A percentile compares a stretch with the other conserved stretches of the same genome.
phyloP scores from a whole-genome alignment of 2,888 invertebrate genomes.

The Ophion slaviceki region DNA sequence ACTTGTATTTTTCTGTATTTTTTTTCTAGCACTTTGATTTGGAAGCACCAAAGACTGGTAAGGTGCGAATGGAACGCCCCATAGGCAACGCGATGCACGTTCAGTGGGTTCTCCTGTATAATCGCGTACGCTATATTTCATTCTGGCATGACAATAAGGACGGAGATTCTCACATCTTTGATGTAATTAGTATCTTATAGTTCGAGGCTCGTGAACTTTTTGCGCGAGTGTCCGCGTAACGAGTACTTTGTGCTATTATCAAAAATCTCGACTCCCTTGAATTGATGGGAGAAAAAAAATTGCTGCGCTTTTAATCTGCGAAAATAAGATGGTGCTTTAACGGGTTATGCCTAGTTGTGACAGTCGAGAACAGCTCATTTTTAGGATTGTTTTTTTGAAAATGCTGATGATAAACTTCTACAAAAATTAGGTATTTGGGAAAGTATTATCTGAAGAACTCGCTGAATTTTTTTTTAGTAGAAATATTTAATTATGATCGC shows the following conservation, averaged over 20 bases:
- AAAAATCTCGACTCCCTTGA: slow-evolving; percentile 12
- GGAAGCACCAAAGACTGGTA: not conserved
- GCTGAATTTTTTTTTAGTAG: no score
- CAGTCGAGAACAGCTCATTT: no score
- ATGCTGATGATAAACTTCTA: no score
- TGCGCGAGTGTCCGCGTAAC: not conserved
- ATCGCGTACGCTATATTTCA: slow-evolving; percentile 15
- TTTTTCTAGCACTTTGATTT: not conserved
- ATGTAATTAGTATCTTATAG: slow-evolving; percentile 73
- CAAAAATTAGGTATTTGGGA: no score
- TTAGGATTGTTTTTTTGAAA: no score
- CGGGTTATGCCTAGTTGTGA: no score
- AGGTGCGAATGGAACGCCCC: not conserved
- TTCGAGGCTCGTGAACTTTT: slow-evolving; percentile 70
- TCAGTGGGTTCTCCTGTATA: slow-evolving; percentile 5
- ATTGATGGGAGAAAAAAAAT: not conserved
- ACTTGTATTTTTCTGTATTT: not conserved
- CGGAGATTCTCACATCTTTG: slow-evolving; percentile 69
- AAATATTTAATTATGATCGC: no score
- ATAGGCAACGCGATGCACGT: slow-evolving; percentile 58
- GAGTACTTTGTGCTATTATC: slow-evolving; percentile 9
- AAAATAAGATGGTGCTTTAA: not conserved
- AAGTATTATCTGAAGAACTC: no score
- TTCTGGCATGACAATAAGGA: slow-evolving; percentile 61
- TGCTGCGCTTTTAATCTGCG: not conserved